A percentile compares a stretch with the other conserved stretches of the same genome.
phyloP scores from a whole-genome alignment of 1,140 invertebrate genomes.

The Ostrea edulis region DNA sequence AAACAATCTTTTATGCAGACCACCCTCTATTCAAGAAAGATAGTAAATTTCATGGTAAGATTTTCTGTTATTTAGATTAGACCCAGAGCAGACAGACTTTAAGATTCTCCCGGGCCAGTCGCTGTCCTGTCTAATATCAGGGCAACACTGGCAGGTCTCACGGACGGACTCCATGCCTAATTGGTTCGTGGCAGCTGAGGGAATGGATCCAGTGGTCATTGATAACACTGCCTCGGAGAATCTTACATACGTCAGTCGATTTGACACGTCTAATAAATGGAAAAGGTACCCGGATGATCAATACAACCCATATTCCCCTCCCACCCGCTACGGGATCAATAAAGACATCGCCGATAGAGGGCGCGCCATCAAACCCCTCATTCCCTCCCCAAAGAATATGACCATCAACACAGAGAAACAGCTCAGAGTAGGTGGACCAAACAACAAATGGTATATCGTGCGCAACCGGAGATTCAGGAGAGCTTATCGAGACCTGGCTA shows the following conservation, averaged over 20 bases:
- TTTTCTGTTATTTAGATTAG: neutral
- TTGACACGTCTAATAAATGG: slow-evolving; percentile 67
- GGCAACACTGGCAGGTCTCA: slow-evolving; percentile 68
- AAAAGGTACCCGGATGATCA: slow-evolving; percentile 66
- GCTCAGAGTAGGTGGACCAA: neutral
- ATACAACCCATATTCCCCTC: slow-evolving; percentile 70
- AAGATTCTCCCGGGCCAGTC: slow-evolving; percentile 52
- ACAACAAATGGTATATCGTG: neutral
- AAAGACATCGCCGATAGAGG: slow-evolving; percentile 55
- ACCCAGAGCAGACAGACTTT: slow-evolving; percentile 14
- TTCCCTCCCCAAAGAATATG: slow-evolving; percentile 59
- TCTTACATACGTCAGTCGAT: slow-evolving; percentile 67
- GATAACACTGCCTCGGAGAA: slow-evolving; percentile 58
- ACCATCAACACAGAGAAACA: neutral
- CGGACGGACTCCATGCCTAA: slow-evolving; percentile 72
- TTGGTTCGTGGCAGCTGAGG: slow-evolving; percentile 67
- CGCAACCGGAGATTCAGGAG: neutral
- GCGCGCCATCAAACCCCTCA: slow-evolving; percentile 47
- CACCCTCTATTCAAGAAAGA: too few relatives aligned
- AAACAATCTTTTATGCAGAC: too few relatives aligned
- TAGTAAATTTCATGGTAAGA: neutral
- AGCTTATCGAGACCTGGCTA: neutral
- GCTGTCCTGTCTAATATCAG: slow-evolving; percentile 53
- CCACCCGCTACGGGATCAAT: slow-evolving; percentile 51
- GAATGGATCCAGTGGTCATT: slow-evolving; percentile 60